Percentiles rank a stretch among this genome's conserved stretches.
Evolutionary conservation across 2,888 invertebrate species (phyloP).

Genomic region (Heliothis peltigera): DNA sequence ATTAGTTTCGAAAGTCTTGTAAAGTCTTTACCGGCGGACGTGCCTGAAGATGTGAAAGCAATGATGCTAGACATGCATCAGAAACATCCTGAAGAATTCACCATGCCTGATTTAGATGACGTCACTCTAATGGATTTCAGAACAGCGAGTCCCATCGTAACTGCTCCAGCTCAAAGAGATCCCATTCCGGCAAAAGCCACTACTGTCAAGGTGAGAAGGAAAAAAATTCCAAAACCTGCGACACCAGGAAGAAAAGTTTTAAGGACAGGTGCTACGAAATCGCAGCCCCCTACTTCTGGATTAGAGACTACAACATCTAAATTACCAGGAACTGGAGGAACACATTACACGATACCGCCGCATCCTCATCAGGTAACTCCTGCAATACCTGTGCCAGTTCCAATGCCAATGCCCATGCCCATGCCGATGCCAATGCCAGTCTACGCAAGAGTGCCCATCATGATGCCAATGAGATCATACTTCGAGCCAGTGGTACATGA

Average conservation of each 20-base stretch:
- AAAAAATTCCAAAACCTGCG: background rate
- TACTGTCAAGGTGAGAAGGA: background rate
- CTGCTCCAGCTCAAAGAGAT: background rate
- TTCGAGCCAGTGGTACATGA: slow-evolving; percentile 80
- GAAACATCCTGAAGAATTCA: slow-evolving; percentile 34
- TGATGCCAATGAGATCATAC: slow-evolving; percentile 71
- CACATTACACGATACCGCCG: background rate
- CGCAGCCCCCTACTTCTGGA: background rate
- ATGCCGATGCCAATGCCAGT: slow-evolving; percentile 35
- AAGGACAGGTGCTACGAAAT: background rate
- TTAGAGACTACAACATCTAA: slow-evolving; percentile 2
- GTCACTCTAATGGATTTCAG: background rate
- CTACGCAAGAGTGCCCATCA: slow-evolving; percentile 61
- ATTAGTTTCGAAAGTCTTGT: slow-evolving; percentile 41
- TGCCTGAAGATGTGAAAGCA: slow-evolving; percentile 39
- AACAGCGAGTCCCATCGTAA: background rate
- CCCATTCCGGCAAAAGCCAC: background rate
- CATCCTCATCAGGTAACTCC: slow-evolving; percentile 5
- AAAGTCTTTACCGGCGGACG: slow-evolving; percentile 39
- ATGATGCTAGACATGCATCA: slow-evolving; percentile 35
- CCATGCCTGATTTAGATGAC: background rate
- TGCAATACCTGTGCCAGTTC: slow-evolving; percentile 20
- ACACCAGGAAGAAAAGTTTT: background rate
- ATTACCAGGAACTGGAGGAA: background rate
- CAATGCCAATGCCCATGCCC: slow-evolving; percentile 25